phyloP scores from a whole-genome alignment of 2,797 vertebrate genomes.

The Acipenser ruthenus region DNA sequence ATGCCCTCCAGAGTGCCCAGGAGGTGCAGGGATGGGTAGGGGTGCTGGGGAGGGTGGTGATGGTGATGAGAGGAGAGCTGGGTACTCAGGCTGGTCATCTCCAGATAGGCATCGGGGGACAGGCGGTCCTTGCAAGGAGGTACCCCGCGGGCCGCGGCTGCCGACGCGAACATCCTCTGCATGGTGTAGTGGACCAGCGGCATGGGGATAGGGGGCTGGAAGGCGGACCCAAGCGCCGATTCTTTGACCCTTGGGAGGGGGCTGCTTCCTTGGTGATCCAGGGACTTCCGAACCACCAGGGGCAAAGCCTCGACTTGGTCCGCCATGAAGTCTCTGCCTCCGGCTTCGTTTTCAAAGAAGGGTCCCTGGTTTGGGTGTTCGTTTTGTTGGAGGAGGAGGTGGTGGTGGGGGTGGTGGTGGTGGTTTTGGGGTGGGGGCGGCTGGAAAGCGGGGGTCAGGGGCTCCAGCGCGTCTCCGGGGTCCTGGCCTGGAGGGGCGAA shows the following conservation, averaged over 20 bases:
- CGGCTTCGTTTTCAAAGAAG: slow-evolving; percentile 17
- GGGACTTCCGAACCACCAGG: slow-evolving; percentile 30
- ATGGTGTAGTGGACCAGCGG: slow-evolving; percentile 67
- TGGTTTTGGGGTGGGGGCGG: neutral
- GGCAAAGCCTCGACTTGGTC: slow-evolving; percentile 24
- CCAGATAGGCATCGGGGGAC: slow-evolving; percentile 54
- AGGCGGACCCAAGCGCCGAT: slow-evolving; percentile 35
- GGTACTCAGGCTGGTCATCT: slow-evolving; percentile 43
- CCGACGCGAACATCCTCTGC: slow-evolving; percentile 62
- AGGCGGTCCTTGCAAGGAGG: slow-evolving; percentile 57
- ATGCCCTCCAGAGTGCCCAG: slow-evolving; percentile 46
- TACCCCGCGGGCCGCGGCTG: slow-evolving; percentile 35
- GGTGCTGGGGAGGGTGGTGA: slow-evolving; percentile 11
- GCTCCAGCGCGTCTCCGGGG: neutral
- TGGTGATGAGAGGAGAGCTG: neutral
- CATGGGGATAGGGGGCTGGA: slow-evolving; percentile 44
- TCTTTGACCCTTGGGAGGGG: slow-evolving; percentile 52
- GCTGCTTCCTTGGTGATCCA: slow-evolving; percentile 30
- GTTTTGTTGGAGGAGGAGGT: slow-evolving; percentile 18
- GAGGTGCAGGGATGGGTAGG: slow-evolving; percentile 50
- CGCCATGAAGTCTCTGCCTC: slow-evolving; percentile 13
- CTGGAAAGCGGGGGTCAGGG: neutral
- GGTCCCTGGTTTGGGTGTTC: slow-evolving; percentile 11
- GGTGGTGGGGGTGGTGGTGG: slow-evolving; percentile 27
- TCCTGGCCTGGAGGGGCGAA: slow-evolving; percentile 40